These are phyloP conservation scores for Tympanoctomys barrerae DNA, from an alignment of 2,797 vertebrate species.

Conservation along the genomic window DNA sequence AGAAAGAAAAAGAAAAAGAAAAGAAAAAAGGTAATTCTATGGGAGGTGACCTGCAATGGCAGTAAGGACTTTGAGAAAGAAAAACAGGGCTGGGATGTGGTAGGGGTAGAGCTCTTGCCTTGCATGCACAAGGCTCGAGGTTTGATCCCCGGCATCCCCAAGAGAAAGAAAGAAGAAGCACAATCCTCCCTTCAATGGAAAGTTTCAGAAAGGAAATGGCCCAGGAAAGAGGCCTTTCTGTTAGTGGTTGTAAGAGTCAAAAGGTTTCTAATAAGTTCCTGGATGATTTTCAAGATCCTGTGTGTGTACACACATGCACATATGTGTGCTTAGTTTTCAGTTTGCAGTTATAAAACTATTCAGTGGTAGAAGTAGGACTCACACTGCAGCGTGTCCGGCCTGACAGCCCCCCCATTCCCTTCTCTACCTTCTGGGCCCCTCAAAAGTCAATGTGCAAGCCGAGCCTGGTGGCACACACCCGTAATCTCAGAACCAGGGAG, in stretches of 20 bases:
- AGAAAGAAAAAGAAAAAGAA: no score
- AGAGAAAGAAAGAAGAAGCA: neutral
- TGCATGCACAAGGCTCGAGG: neutral
- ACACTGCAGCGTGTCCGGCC: neutral
- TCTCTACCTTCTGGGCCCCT: neutral
- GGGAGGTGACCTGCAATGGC: neutral
- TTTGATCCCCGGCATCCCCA: neutral
- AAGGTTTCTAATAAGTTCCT: neutral
- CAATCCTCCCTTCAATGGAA: neutral
- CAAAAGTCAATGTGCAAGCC: neutral
- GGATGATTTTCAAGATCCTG: neutral
- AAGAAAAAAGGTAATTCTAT: neutral
- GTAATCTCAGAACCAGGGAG: no score
- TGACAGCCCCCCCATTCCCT: neutral
- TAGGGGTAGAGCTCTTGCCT: neutral
- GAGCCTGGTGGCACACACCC: no score
- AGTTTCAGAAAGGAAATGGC: conserved; percentile 17
- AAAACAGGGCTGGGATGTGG: neutral
- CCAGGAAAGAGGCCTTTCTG: neutral
- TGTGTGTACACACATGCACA: neutral
- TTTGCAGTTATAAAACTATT: neutral
- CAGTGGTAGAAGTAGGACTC: neutral
- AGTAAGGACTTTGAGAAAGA: neutral
- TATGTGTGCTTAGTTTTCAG: neutral
- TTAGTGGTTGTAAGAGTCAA: neutral